A percentile compares a stretch with the other conserved stretches of the same genome.
phyloP scores from a whole-genome alignment of 2,888 invertebrate genomes.

The Aromia moschata region DNA sequence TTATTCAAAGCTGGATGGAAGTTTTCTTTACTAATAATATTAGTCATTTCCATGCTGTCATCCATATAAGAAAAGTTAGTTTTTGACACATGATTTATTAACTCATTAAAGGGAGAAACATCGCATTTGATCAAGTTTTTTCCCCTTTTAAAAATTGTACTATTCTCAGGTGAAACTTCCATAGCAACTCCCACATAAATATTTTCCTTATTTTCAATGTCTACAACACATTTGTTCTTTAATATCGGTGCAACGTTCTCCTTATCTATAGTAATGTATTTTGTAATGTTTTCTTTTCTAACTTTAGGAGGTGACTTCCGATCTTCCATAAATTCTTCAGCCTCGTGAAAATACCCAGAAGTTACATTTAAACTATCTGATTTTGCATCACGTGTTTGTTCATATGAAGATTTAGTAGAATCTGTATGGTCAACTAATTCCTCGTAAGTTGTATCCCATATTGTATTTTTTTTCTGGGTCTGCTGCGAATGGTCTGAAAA shows the following conservation, averaged over 20 bases:
- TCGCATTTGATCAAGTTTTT: not conserved
- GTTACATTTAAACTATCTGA: constrained; percentile 16
- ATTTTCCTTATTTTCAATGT: not conserved
- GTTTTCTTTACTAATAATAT: constrained; percentile 7
- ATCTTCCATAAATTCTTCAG: constrained; percentile 3
- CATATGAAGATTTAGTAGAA: constrained; percentile 37
- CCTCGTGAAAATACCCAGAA: not conserved
- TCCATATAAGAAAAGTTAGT: not conserved
- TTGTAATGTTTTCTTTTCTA: not conserved
- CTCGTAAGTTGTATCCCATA: constrained; percentile 56
- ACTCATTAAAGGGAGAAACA: not conserved
- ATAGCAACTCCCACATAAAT: not conserved
- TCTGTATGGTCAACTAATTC: constrained; percentile 48
- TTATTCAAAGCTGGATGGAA: constrained; percentile 5
- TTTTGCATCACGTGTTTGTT: constrained; percentile 20
- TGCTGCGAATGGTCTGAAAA: constrained; percentile 50
- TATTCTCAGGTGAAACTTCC: not conserved
- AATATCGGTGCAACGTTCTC: not conserved
- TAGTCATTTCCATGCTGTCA: not conserved
- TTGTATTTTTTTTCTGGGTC: constrained; percentile 54
- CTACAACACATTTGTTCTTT: not conserved
- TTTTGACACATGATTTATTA: not conserved
- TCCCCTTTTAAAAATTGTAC: not conserved
- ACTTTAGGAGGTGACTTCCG: not conserved
- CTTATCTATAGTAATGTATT: not conserved